These are phyloP conservation scores for Hiodon tergisus DNA, from an alignment of 2,113 vertebrate species.

Conservation along the genomic window DNA sequence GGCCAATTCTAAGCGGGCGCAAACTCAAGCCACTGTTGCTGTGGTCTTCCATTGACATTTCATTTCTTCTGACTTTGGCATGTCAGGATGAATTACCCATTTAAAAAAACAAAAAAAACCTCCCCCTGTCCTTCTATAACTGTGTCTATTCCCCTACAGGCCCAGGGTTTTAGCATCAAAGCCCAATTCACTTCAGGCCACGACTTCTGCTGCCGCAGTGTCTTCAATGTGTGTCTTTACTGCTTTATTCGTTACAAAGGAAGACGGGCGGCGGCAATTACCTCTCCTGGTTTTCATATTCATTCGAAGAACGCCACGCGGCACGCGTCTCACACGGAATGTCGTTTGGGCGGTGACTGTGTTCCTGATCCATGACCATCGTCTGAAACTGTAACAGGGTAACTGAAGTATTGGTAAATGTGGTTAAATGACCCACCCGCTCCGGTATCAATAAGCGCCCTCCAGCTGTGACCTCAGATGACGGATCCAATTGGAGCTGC, in stretches of 20 bases:
- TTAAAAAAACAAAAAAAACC: constrained; percentile 11
- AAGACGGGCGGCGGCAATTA: neutral
- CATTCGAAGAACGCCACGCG: too few species aligned
- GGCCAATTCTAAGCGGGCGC: neutral
- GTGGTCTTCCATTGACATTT: constrained; percentile 2
- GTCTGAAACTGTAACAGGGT: neutral
- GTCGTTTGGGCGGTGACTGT: neutral
- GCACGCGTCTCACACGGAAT: neutral
- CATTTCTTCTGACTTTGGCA: neutral
- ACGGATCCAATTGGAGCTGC: too few species aligned
- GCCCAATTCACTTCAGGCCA: neutral
- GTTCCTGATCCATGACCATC: neutral
- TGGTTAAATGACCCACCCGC: neutral
- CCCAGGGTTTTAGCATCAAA: constrained; percentile 5
- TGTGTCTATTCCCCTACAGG: neutral
- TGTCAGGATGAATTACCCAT: neutral
- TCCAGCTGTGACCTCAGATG: too few species aligned
- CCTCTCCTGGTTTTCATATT: neutral
- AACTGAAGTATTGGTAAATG: neutral
- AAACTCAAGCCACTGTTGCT: neutral
- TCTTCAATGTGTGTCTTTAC: constrained; percentile 7
- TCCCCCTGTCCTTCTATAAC: constrained; percentile 7
- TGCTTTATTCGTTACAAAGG: neutral
- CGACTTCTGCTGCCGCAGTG: neutral
- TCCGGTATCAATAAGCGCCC: neutral